A percentile compares a stretch with the other conserved stretches of the same genome.
phyloP scores from a whole-genome alignment of 2,797 vertebrate genomes.

The Bradypodion pumilum region DNA sequence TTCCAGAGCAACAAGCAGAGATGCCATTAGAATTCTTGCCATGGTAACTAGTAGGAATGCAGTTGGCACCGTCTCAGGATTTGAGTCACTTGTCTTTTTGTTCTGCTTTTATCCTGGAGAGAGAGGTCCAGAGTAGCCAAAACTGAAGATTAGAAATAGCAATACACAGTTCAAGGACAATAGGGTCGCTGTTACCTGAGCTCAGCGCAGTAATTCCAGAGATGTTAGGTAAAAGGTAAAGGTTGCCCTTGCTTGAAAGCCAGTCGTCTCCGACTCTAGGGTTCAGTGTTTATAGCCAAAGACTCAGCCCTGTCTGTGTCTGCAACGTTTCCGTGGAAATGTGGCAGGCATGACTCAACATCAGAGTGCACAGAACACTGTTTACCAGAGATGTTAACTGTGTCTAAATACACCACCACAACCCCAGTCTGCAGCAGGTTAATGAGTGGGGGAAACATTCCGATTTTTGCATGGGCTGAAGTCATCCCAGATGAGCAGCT shows the following conservation, averaged over 20 bases:
- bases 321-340: too few species aligned
- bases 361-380: too few species aligned
- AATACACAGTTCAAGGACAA: background rate
- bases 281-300: too few species aligned
- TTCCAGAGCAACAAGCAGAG: background rate
- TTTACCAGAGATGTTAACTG: background rate
- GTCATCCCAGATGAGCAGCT: background rate
- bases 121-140: background rate
- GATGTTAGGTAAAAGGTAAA: too few species aligned
- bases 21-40: background rate
- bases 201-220: background rate
- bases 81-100: background rate
- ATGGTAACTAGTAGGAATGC: background rate
- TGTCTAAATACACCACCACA: background rate
- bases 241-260: too few species aligned
- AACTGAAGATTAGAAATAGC: background rate
- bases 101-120: background rate
- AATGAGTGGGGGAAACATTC: too few species aligned
- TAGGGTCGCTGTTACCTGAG: background rate
- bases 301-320: too few species aligned
- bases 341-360: too few species aligned
- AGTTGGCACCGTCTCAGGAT: background rate
- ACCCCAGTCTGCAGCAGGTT: too few species aligned
- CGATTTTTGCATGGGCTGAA: background rate
- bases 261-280: too few species aligned